Percentiles rank a stretch among this genome's conserved stretches.
Evolutionary conservation across 2,113 vertebrate species (phyloP).

Genomic region (Turnix velox): DNA sequence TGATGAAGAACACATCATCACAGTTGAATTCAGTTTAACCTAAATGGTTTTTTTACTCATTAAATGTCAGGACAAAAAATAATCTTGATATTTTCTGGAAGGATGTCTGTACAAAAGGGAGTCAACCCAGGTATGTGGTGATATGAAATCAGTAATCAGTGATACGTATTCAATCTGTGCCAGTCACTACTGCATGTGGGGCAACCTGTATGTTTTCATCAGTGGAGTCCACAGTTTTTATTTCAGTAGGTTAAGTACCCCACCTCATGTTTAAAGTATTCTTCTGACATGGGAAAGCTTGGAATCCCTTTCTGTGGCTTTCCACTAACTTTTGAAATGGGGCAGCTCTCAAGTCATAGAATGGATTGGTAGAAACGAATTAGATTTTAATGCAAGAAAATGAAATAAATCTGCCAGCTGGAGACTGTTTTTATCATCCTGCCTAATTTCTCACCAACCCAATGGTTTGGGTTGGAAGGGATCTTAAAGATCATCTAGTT

Average conservation of each 20-base stretch:
- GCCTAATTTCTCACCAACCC: rapidly evolving
- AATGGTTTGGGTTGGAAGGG: too few species aligned
- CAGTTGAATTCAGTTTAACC: neutral
- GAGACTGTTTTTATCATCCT: neutral
- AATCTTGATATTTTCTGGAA: neutral
- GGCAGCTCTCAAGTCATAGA: neutral
- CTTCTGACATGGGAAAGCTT: neutral
- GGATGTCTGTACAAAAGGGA: neutral
- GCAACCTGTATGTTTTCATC: neutral
- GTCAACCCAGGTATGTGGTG: neutral
- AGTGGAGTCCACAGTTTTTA: neutral
- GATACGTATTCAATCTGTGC: neutral
- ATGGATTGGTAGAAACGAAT: neutral
- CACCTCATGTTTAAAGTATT: neutral
- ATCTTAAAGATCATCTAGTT: too few species aligned
- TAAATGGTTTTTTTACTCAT: neutral
- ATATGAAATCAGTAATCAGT: neutral
- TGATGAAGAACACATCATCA: neutral
- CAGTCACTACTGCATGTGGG: neutral
- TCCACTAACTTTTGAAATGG: neutral
- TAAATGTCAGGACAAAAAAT: neutral
- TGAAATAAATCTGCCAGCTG: neutral
- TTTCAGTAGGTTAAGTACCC: neutral
- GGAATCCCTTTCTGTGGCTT: neutral
- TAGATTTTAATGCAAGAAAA: neutral